Evolutionary conservation across 1,140 invertebrate species (phyloP), one percentile per base, ranked within the genome.

Genomic region (Cyphomyrmex costatus): DNA sequence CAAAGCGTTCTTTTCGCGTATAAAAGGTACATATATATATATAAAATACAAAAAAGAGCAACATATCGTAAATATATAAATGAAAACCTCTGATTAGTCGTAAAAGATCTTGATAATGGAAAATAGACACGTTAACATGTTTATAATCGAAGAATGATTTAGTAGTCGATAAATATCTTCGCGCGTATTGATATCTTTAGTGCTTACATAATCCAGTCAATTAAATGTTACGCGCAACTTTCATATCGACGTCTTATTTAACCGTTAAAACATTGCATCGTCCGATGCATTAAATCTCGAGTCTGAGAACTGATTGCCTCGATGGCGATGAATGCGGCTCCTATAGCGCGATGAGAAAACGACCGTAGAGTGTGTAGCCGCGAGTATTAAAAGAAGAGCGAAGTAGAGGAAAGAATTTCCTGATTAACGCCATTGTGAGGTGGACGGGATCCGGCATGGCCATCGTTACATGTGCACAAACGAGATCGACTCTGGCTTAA

Each of bases 401-500:
- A 27, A 30, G 46, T 33, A 27, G 65, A 21, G 42, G 53, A 4
- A 82, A 63, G 30, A 71, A 58, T 77, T 60, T 63, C 42, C 21
- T 80, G 83, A 90, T 90, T 88, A 90, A 90, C 68, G 68, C 77
- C 73, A 88, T 89, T 88, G 87, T 90, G 71, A 80, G 42, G 36
- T 33, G 51, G 33, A 68, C 36, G 51, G 36, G 60, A 51, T 36
- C 19, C 16, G 27, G 53, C 21, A 80, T 42, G 46, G 53, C 58
- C 42, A 60, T 63, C 63, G 51, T 65, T 86, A 74, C 66, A 71
- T 42, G 78, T 46, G 56, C 51, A 30, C 30, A 71, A 83, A 79
- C 51, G 76, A 51, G 84, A 51, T 51, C 63, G 86, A 84, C 42
- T 70, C 60, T 71, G 63, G 63, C 65, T 87, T 78, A 82, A 85